Evolutionary conservation across 2,888 invertebrate genomes (phyloP), one percentile per base, ranked within the genome.

Genomic region (Drosophila paramelanica): DNA sequence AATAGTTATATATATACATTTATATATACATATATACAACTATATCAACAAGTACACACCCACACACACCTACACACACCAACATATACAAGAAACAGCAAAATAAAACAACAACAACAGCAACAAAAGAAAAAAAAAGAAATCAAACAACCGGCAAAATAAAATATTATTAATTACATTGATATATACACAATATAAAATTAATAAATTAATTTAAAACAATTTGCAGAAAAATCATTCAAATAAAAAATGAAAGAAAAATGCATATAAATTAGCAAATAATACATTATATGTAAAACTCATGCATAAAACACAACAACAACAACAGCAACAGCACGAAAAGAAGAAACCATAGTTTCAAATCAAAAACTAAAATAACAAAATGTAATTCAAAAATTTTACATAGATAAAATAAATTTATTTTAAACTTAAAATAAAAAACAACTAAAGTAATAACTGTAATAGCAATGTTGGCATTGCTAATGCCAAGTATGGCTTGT

Each of bases 351-450:
- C 42, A 33, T 1, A 43, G 45, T 45, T 55, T 55, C 23, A 59
- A 39, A 58, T 4, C 14, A 33, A 41, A 41, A 33, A 42, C 5
- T 27, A 41, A 33, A 36, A 53, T 33, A 56, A 27, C 36, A 65
- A 65, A 73, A 42, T 66, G 56, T 46, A 74, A 64, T 70, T 41
- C 67, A 69, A 81, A 77, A 50, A 76, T 73, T 75, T 87, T 89
- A 83, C 89, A 77, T 83, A 86, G 83, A 70, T 79, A 87, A 73
- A 67, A 77, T 72, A 77, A 76, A 86, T 68, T 87, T 85, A 87
- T 84, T 85, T 79, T 79, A 79, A 79, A 53, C 55, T 38, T 84
- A 84, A 77, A 67, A 47, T 82, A 83, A 70, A 83, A 70, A 61
- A 61, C 14, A 60, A 66, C 61, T 62, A 65, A 64, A 66, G 68